phyloP scores from a whole-genome alignment of 2,113 vertebrate genomes.

The Hypanus sabinus region DNA sequence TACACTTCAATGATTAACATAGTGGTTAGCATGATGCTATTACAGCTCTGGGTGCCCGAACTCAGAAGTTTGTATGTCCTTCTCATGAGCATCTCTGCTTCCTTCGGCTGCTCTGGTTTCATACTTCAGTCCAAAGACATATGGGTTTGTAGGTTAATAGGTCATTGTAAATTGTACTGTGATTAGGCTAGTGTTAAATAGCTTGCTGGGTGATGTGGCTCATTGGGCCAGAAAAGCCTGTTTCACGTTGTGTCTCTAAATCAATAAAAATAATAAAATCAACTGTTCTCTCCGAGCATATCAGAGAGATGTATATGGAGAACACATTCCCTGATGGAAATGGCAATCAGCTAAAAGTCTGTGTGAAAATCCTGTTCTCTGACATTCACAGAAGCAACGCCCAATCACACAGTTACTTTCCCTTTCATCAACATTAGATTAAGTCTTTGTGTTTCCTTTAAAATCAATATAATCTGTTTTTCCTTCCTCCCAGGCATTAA shows the following conservation, averaged over 20 bases:
- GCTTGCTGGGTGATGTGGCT: no score
- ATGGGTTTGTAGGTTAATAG: no score
- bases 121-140: no score
- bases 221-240: no score
- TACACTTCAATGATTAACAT: not conserved
- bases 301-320: not conserved
- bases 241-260: no score
- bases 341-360: not conserved
- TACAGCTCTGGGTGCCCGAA: no score
- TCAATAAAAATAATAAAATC: not conserved
- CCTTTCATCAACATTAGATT: not conserved
- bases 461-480: not conserved
- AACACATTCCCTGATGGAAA: not conserved
- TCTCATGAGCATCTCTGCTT: no score
- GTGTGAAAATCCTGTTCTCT: not conserved
- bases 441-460: not conserved
- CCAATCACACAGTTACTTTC: not conserved
- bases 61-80: no score
- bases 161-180: no score
- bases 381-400: not conserved
- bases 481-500: not conserved
- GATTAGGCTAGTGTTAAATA: no score
- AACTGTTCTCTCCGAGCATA: not conserved
- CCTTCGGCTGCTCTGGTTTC: no score
- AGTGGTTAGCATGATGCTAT: no score